phyloP scores from a whole-genome alignment of 2,113 vertebrate species.

The Corythoichthys intestinalis region DNA sequence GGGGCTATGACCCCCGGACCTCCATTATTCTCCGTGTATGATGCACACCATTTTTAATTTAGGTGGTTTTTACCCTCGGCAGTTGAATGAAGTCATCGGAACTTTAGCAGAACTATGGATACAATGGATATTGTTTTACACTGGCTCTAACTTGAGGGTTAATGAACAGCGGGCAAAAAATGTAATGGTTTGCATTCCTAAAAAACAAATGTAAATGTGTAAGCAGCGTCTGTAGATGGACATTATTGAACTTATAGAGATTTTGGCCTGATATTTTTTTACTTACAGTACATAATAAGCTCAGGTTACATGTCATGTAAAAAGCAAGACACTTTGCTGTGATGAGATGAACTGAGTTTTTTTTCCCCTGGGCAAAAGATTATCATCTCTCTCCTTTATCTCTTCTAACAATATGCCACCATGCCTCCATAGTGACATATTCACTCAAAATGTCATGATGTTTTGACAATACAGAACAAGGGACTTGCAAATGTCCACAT shows the following conservation, averaged over 20 bases:
- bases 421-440: constrained; percentile 49
- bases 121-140: neutral
- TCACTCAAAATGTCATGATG: constrained; percentile 35
- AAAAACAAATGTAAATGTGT: neutral
- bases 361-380: constrained; percentile 18
- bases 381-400: constrained; percentile 51
- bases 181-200: neutral
- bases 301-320: constrained; percentile 14
- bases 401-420: constrained; percentile 61
- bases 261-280: neutral
- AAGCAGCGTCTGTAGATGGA: neutral
- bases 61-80: neutral
- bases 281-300: neutral
- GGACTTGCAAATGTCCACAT: constrained; percentile 17
- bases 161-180: neutral
- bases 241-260: neutral
- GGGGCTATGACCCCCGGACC: no score
- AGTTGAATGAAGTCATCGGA: neutral
- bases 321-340: constrained; percentile 18
- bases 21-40: no score
- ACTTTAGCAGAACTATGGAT: neutral
- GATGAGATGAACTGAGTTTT: constrained; percentile 16
- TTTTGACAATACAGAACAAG: constrained; percentile 50
- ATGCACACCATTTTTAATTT: neutral
- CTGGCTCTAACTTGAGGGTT: neutral